Base-by-base conservation (phyloP, 2,797 vertebrate genomes). In the Petrocephalus sullivani region DNA sequence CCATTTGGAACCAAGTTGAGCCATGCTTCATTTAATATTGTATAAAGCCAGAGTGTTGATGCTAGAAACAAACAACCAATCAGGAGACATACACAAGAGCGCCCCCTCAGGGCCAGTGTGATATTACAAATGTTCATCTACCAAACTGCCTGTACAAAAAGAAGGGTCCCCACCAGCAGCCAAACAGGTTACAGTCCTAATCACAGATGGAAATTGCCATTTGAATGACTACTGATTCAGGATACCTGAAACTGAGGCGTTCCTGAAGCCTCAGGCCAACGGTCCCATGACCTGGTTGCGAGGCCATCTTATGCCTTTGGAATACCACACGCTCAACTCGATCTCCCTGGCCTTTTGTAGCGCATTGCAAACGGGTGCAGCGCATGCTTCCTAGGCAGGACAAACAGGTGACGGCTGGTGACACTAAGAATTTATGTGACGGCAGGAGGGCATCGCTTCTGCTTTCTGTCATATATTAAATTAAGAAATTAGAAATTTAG, bases 401-500 rank as follows among this genome's bases (percentile, higher is more conserved):
- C 71, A 49, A 78, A 78, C 71, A 78, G 71, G 71, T 49, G 71
- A 78, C 37, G 71, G 16, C 28, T 78, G 71, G 46, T 78, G 71
- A 78, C 71, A 78, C 71, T 78, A n/a, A 78, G 71, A 78, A 78
- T 41, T 78, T 78, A 41, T 41, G 41, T 49, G 37, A 78, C 41
- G 71, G 41, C 71, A n/a, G 41, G 41, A 37, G 71, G 7, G 71
- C 71, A 78, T 78, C 71, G 86, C 86, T 33, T 86, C 84, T 67
- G 61, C 87, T 91, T 51, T 67, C 57, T 49, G 64, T 75, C 46
- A 54, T n/a, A 56, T 16, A 58, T 81, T 78, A 88, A 86, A 71
- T 78, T 41, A n/a, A 41, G 54, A 56, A 56, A 10, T 56, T 10
- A 56, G 14, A 56, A 56, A 60, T 56, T 10, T 14, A 1, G 37